phyloP scores from a whole-genome alignment of 2,113 vertebrate genomes.

The Miniopterus natalensis region DNA sequence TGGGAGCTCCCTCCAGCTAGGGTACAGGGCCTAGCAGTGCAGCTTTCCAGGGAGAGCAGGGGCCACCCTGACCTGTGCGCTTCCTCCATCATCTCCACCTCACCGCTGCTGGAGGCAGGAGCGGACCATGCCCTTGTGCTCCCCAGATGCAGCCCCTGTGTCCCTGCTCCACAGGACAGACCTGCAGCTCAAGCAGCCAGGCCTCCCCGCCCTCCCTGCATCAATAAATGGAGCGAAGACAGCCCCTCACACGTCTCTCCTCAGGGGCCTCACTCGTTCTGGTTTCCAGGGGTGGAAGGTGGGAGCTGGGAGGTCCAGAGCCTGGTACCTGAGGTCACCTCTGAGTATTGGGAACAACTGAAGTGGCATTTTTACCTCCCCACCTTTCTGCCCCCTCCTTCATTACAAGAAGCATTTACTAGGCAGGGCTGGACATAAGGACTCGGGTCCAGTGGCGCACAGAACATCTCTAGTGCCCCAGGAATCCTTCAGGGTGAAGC shows the following conservation, averaged over 20 bases:
- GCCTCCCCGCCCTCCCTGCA: not conserved
- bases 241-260: not conserved
- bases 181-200: not conserved
- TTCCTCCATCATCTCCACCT: not conserved
- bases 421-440: not conserved
- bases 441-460: not conserved
- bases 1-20: not conserved
- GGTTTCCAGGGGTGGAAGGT: not conserved
- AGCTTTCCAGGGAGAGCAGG: not conserved
- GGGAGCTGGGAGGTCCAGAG: not conserved
- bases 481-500: not conserved
- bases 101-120: not conserved
- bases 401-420: not conserved
- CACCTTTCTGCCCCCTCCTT: not conserved
- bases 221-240: accelerated
- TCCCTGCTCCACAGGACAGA: not conserved
- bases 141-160: not conserved
- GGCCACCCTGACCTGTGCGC: no score
- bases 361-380: not conserved
- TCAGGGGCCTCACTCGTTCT: not conserved
- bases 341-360: not conserved
- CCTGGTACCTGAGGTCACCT: not conserved
- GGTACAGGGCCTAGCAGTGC: not conserved
- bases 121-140: not conserved
- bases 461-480: not conserved